Base-by-base conservation (phyloP, 2,888 invertebrate genomes). In the Saturnia japonica region DNA sequence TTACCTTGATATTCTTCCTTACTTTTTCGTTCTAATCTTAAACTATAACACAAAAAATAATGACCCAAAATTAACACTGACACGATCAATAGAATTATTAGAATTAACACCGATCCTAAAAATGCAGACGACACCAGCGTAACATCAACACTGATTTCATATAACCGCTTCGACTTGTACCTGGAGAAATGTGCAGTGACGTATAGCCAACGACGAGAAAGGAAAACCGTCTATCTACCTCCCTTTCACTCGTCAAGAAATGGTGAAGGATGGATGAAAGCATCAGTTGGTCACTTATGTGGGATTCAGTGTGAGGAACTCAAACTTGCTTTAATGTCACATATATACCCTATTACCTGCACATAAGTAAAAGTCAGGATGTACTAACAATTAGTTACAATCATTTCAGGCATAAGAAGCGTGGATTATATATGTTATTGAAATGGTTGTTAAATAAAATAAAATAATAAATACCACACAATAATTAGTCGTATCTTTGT, bases 171-270 rank as follows among this genome's bases (percentile, higher is more conserved):
- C 82, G 76, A 81, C 82, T 82, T 81, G 82, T 83, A 79, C 85
- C 84, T 86, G 82, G 89, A 91, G 94, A 93, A 94, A 93, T 91
- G 91, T 88, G 85, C 85, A 83, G 83, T 88, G 91, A 91, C 90
- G 91, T 89, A 86, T 78, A 81, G 82, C 84, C 77, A 74, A 75
- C 76, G 77, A 70, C 82, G 89, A 90, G 93, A 93, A 93, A 93
- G 91, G 91, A 91, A 92, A 91, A 91, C 90, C 85, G 83, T 73
- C 79, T 73, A 71, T 75, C 73, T 73, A 74, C 79, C 73, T 91
- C 93, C 88, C 91, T 83, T 73, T 93, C 87, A 74, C 82, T 79
- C 86, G 19, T 68, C 45, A 75, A 74, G 74, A 62, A 81, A 80
- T 67, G 68, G 86, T 85, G 80, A 86, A 84, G 84, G 91, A 91